Evolutionary conservation across 2,797 vertebrate genomes (phyloP), one percentile per base, ranked within the genome.

Genomic region (Myotis daubentonii): DNA sequence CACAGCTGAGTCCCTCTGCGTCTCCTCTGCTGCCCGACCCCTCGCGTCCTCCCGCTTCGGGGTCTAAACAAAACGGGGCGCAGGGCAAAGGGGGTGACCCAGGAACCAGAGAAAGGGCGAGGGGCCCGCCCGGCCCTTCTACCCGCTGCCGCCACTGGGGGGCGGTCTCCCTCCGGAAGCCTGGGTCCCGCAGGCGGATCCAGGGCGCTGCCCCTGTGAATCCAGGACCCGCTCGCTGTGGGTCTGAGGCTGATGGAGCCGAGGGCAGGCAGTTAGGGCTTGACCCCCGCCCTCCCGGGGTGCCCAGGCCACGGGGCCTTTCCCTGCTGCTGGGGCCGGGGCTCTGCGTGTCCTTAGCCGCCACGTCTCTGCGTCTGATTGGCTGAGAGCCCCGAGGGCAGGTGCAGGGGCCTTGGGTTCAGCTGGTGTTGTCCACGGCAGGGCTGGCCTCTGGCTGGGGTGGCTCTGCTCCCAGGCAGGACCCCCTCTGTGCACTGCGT

Each of bases 161-260:
- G 41, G 80, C 15, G n/a, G 9, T 7, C 60, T 19, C 38, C 30
- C 57, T 0, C 5, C 4, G 71, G 55, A 72, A 68, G 30, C 41
- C 4, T 2, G 25, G 25, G 28, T 16, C 23, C n/a, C 10, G 0
- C 28, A 0, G 53, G 38, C 2, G 2, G 53, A 16, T 49, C 36
- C 4, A 0, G 3, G 74, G 60, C 38, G 0, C 5, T 16, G 79
- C 95, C 1, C 12, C 30, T 2, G 51, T 10, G 47, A 47, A 51
- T 8, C 0, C 22, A 2, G 68, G 12, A 60, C 3, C 13, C 5
- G 11, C 47, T 65, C 0, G 19, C 49, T 11, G 5, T 23, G 2
- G 5, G 22, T 30, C 79, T n/a, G 38, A 62, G 55, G 11, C 22
- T 0, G 20, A 12, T 8, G 30, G 80, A 0, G 3, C 44, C 19